Conservation (phyloP, 2,113 vertebrate genomes). For the Passer montanus region DNA sequence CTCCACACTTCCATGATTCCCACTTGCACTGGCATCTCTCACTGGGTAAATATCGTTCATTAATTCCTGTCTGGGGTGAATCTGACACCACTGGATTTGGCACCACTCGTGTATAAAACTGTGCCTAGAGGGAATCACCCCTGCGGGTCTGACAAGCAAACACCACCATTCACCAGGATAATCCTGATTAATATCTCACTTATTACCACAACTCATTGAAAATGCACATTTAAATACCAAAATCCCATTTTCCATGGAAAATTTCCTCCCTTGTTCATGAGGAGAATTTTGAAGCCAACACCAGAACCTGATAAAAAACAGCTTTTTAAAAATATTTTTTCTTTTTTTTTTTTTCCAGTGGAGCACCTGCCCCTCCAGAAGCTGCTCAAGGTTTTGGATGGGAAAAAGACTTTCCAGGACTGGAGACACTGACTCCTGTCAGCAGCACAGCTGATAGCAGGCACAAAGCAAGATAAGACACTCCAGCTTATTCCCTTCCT, state of each 20-base stretch:
- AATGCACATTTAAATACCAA: not conserved
- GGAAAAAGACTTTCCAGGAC: not conserved
- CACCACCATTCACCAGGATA: not conserved
- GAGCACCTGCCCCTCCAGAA: not conserved
- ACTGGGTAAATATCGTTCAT: no score
- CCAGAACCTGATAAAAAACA: not conserved
- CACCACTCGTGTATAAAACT: not conserved
- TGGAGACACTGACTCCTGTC: not conserved
- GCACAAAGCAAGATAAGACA: not conserved
- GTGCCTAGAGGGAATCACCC: not conserved
- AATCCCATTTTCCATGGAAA: not conserved
- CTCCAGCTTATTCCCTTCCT: not conserved
- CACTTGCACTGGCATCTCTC: rapidly evolving
- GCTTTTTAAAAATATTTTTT: no score
- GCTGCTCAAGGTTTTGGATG: not conserved
- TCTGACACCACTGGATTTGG: not conserved
- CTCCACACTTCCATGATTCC: not conserved
- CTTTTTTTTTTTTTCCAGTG: no score
- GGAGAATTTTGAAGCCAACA: not conserved
- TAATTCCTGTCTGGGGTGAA: not conserved
- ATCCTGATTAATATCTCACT: not conserved
- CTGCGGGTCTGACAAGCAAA: not conserved
- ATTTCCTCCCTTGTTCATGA: not conserved
- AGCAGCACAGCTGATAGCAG: not conserved
- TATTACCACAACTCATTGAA: not conserved